A percentile compares a stretch with the other conserved stretches of the same genome.
Evolutionary conservation across 37 sponge, comb jelly and placozoan species (phyloP).

Genomic region (Oscarella lobularis): DNA sequence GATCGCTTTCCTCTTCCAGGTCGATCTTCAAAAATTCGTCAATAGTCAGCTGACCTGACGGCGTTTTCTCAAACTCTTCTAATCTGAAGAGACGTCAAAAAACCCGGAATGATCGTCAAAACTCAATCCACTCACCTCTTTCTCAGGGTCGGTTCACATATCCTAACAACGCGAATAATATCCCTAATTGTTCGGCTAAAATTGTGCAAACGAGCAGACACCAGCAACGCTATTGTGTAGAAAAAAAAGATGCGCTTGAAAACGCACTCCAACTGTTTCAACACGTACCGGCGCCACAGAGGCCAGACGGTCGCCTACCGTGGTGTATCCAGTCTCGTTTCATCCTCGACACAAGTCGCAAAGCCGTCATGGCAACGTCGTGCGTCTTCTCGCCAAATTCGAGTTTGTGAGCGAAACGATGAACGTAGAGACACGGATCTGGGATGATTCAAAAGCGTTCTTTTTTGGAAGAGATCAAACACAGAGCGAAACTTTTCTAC

Average conservation of each 20-base stretch:
- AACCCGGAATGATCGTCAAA: background rate
- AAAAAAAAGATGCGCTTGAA: background rate
- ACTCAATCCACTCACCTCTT: conserved; percentile 41
- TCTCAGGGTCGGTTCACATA: conserved; percentile 67
- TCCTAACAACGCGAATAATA: conserved; percentile 70
- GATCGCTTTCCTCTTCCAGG: conserved; percentile 92
- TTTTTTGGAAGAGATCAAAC: background rate
- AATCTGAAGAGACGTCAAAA: conserved; percentile 16
- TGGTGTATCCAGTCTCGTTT: conserved; percentile 96
- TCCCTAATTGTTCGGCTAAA: conserved; percentile 66
- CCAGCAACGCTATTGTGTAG: conserved; percentile 52
- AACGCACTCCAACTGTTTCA: background rate
- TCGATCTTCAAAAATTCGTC: conserved; percentile 95
- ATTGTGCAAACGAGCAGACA: conserved; percentile 77
- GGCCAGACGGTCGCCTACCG: conserved; percentile 91
- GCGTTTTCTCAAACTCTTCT: conserved; percentile 83
- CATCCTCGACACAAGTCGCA: conserved; percentile 91
- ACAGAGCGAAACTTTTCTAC: conserved; percentile 17
- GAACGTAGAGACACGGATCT: conserved; percentile 97
- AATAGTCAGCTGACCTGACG: conserved; percentile 92
- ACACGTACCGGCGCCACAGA: conserved; percentile 91
- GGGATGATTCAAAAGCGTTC: background rate
- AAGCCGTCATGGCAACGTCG: conserved; percentile 80
- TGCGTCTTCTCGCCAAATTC: conserved; percentile 86
- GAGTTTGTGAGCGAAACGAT: conserved; percentile 92